Conservation (phyloP, 92 coral and sea anemone species). For the Anthopleura xanthogrammica region DNA sequence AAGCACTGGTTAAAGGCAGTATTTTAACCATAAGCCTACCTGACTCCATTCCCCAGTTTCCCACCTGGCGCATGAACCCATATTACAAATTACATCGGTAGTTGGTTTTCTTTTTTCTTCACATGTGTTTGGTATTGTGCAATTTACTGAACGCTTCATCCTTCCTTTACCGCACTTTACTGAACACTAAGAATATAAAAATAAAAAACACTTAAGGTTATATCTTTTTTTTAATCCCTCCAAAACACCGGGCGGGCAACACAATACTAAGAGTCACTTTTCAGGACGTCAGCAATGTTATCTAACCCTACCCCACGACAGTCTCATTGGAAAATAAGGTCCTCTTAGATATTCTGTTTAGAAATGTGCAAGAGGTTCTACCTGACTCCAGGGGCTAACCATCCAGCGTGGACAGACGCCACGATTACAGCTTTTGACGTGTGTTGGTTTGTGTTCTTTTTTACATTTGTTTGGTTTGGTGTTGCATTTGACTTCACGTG, state of each 20-base stretch:
- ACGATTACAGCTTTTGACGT: conserved; percentile 20
- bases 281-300: too few species aligned
- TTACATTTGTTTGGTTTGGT: conserved; percentile 28
- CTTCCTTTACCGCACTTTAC: conserved; percentile 56
- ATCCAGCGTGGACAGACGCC: conserved; percentile 44
- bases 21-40: conserved; percentile 21
- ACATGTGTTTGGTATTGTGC: conserved; percentile 29
- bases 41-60: conserved; percentile 57
- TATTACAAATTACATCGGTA: conserved; percentile 32
- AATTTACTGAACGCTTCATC: conserved; percentile 34
- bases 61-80: conserved; percentile 50
- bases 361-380: background rate
- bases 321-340: too few species aligned
- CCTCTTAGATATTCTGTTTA: too few species aligned
- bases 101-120: conserved; percentile 34
- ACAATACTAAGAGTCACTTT: too few species aligned
- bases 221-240: background rate
- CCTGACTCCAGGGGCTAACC: conserved; percentile 48
- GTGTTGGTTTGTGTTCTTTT: conserved; percentile 23
- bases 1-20: too few species aligned
- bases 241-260: too few species aligned
- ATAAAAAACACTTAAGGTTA: background rate
- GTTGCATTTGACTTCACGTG: conserved; percentile 56
- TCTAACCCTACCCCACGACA: too few species aligned
- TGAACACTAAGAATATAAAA: conserved; percentile 48